These are phyloP conservation scores for Vulpes lagopus DNA, from an alignment of 2,113 vertebrate genomes.

Conservation along the genomic window DNA sequence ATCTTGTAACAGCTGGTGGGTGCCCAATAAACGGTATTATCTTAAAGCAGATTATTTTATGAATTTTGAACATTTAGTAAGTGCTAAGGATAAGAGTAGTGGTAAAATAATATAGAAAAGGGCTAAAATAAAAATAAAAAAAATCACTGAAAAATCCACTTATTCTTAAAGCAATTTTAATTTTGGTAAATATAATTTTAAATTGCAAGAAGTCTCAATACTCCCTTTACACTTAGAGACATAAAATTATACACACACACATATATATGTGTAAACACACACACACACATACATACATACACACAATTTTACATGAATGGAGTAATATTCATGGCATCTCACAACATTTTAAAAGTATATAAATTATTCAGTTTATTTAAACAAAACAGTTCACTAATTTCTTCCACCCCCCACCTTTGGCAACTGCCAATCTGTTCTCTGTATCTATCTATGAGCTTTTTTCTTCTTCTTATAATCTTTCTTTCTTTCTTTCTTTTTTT, in stretches of 20 bases:
- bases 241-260: neutral
- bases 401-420: neutral
- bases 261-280: neutral
- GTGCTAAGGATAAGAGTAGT: neutral
- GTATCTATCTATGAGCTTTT: neutral
- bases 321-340: neutral
- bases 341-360: neutral
- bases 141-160: neutral
- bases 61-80: neutral
- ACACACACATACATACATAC: neutral
- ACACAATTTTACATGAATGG: neutral
- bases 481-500: neutral
- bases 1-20: neutral
- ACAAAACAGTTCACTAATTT: neutral
- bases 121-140: neutral
- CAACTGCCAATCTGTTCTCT: neutral
- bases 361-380: neutral
- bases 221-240: neutral
- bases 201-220: neutral
- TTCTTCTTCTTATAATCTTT: neutral
- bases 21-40: neutral
- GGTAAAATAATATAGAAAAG: neutral
- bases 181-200: constrained; percentile 7
- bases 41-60: neutral
- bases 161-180: neutral